Evolutionary conservation across 1,140 invertebrate species (phyloP), one percentile per base, ranked within the genome.

Genomic region (Drosophila guanche): DNA sequence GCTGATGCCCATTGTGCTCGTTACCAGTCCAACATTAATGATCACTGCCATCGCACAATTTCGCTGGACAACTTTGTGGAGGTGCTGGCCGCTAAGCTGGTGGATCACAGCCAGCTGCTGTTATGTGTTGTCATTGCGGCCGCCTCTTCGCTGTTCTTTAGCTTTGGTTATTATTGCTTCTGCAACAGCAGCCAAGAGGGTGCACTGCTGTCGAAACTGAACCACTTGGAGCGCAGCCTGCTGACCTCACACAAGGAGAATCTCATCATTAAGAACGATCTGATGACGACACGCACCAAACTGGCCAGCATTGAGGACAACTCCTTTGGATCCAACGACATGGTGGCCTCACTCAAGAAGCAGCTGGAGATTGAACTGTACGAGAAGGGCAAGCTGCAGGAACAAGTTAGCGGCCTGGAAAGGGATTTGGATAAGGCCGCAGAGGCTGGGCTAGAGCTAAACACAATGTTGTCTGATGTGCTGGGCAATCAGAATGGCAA

Each of bases 121-220:
- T 91, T 93, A 3, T 93, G 92, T 74, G 90, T 94, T 5, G 54
- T 92, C 2, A 94, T 95, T 53, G 95, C 95, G 47, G 94, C 95
- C n/a, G 90, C 93, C 41, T 94, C 94, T 4, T 94, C 95, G 6
- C 89, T 96, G 12, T 89, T 95, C 57, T 96, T 96, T 79, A 94
- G 94, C n/a, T 93, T 96, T 54, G 95, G 95, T 22, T 95, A 95
- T 91, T 95, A 96, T 90, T 95, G 94, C 71, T 94, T 96, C 70
- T 95, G 95, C 91, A 96, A 95, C 85, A 94, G 92, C 76, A 93
- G 94, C 79, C 93, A 94, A 75, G 95, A 94, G 80, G 91, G 92
- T 23, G 91, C 92, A 10, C 89, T 95, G 3, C 92, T 95, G 25
- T 92, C 91, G 0, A 94, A 92, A 75, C 93, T 95, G 50, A 95